Base-by-base conservation (phyloP, 2,888 invertebrate genomes). In the Andrena trimmerana region DNA sequence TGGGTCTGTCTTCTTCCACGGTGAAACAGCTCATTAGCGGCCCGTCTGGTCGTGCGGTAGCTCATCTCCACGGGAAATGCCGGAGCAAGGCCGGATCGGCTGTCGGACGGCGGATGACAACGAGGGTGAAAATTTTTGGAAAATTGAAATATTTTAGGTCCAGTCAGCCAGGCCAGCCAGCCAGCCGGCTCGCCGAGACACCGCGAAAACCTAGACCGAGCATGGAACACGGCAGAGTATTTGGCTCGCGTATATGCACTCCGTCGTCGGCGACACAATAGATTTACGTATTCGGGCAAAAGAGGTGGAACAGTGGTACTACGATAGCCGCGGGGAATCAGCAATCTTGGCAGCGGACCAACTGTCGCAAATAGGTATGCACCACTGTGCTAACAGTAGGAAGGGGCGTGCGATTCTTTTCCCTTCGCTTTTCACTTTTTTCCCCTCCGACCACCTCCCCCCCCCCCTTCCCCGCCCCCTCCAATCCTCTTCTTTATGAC, bases 201-300 rank as follows among this genome's bases (percentile, higher is more conserved):
- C 66, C 59, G 52, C 65, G 71, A 68, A 74, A 78, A 63, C 78
- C 76, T 85, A 69, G 82, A 72, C 84, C 63, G 81, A 60, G 69
- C 78, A 84, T 69, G 77, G 83, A 81, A 73, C 78, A 69, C 73
- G 71, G 33, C 74, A 80, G 81, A 87, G 87, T 89, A 90, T 90
- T 91, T 90, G 90, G 91, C 90, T 86, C 85, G 87, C 84, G 84
- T 86, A 81, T 90, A 90, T 88, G 85, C 88, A 75, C 78, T 78
- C 66, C 86, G 83, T 85, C 90, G 86, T 90, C 86, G 87, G 83
- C 87, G 88, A 89, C 90, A 93, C 93, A 92, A 93, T 93, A 92
- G 92, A 93, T 93, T 93, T 93, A 93, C 93, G 92, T 92, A 92
- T 93, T 91, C 90, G 86, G 86, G 88, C 89, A 88, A 92, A 89